phyloP scores from a whole-genome alignment of 2,888 invertebrate species.

The Athalia cordata region DNA sequence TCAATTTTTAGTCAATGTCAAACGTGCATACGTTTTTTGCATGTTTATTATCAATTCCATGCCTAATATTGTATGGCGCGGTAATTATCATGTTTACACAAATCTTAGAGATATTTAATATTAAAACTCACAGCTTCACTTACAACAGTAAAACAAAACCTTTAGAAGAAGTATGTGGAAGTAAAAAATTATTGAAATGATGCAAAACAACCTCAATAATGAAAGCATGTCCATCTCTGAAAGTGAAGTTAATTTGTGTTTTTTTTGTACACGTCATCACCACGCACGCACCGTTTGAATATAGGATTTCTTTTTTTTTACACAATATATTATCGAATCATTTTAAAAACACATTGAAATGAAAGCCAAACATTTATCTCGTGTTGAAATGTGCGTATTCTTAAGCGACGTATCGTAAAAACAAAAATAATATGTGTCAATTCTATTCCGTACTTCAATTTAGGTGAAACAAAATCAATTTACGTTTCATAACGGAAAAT shows the following conservation, averaged over 20 bases:
- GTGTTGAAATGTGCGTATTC: too few relatives aligned
- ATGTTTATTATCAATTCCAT: conserved; percentile 30
- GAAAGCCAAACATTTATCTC: neutral
- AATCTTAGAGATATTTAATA: conserved; percentile 36
- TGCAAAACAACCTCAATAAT: conserved; percentile 17
- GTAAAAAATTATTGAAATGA: conserved; percentile 28
- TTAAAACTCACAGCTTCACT: neutral
- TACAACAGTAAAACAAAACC: neutral
- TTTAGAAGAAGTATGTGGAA: conserved; percentile 2
- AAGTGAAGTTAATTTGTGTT: neutral
- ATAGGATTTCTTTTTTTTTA: neutral
- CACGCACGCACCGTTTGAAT: too few relatives aligned
- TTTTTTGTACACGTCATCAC: too few relatives aligned
- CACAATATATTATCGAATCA: neutral
- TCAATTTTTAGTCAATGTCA: conserved; percentile 28
- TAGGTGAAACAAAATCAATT: neutral
- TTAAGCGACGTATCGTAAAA: too few relatives aligned
- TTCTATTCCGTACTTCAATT: too few relatives aligned
- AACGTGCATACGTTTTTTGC: conserved; percentile 46
- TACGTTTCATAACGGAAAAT: neutral
- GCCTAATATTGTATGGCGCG: conserved; percentile 27
- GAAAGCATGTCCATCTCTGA: conserved; percentile 16
- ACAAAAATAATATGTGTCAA: too few relatives aligned
- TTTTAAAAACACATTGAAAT: neutral
- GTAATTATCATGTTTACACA: conserved; percentile 39